phyloP scores from a whole-genome alignment of 1,140 invertebrate genomes.

The Ceratitis capitata region DNA sequence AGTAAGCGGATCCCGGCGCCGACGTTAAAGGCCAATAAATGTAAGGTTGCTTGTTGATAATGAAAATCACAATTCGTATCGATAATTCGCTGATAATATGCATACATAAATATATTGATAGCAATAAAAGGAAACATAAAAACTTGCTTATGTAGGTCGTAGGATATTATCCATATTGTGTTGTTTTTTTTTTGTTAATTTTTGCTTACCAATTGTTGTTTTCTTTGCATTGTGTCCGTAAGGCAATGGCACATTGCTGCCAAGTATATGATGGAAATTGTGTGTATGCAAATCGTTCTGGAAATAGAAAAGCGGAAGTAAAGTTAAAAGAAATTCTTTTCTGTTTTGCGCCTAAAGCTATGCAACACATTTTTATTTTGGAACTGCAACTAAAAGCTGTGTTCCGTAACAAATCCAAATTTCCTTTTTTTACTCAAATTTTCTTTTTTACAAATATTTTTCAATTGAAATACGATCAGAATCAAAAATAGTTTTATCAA shows the following conservation, averaged over 20 bases:
- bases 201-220: conserved; percentile 40
- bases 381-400: too few species aligned
- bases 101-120: not conserved
- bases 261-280: conserved; percentile 43
- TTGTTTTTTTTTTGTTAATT: not conserved
- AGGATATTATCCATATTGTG: too few species aligned
- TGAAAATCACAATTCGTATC: conserved; percentile 11
- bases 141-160: not conserved
- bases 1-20: not conserved
- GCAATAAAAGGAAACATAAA: not conserved
- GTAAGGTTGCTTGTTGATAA: conserved; percentile 11
- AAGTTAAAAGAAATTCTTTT: not conserved
- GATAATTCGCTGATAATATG: not conserved
- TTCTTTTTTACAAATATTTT: too few species aligned
- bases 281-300: conserved; percentile 41
- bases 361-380: too few species aligned
- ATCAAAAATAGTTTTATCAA: too few species aligned
- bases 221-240: conserved; percentile 42
- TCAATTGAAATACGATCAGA: too few species aligned
- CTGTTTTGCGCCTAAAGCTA: too few species aligned
- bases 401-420: too few species aligned
- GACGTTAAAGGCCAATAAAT: not conserved
- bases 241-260: conserved; percentile 39
- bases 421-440: too few species aligned
- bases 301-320: not conserved